Base-by-base conservation (phyloP, 2,888 invertebrate genomes). In the Taphrorychus bicolor region DNA sequence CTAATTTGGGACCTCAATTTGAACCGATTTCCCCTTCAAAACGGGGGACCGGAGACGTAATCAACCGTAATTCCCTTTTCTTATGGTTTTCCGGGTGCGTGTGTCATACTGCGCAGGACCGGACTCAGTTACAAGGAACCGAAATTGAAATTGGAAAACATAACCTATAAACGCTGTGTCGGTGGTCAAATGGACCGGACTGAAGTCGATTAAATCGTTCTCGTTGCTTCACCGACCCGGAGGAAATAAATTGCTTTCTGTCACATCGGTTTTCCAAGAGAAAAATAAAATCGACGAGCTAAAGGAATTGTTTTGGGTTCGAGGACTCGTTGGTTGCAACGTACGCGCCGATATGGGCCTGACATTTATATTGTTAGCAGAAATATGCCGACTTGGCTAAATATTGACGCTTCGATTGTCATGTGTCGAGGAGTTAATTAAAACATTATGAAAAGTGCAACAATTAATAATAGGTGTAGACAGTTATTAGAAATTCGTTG, bases 1-100 rank as follows among this genome's bases (percentile, higher is more conserved):
- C 62, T 67, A 67, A 67, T 67, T 67, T 67, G 59, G 54, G 56
- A 41, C 58, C 57, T 52, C 66, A 54, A 60, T 66, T 65, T 65
- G 59, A 59, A 65, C 59, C 60, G 56, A 61, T 66, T 60, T 19
- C 66, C 59, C 23, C 48, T 24, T 41, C 17, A 61, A 61, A 57
- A 49, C 56, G 51, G 60, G 66, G 56, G 66, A 53, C 57, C 23
- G 66, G 61, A 56, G 59, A 60, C 60, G 60, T 66, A 66, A 66
- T 66, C 66, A 66, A 66, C 22, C 66, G 66, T 60, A 56, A 66
- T 66, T 60, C 60, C 51, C 60, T 51, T 60, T 66, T 60, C 60
- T 66, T 66, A 59, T 65, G 60, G 66, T 60, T 57, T 61, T 42
- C 60, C 54, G 41, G 32, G 58, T 56, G 21, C 41, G 59, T 48